Evolutionary conservation across 2,888 invertebrate species (phyloP).

Genomic region (Eristalinus aeneus): DNA sequence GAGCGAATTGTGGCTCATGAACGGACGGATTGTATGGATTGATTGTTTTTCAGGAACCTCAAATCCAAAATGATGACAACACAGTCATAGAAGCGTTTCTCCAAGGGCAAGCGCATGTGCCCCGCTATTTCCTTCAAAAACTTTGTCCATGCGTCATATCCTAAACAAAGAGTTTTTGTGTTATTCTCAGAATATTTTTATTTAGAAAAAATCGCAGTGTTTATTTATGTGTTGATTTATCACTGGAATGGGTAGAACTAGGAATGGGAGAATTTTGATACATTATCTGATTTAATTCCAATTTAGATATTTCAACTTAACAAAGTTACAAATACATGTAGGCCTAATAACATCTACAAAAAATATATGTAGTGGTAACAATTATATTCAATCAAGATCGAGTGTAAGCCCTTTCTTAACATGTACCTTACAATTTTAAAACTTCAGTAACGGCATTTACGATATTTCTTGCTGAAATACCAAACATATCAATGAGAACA

Average conservation of each 20-base stretch:
- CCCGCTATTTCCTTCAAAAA: background rate
- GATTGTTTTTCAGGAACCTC: too few species aligned
- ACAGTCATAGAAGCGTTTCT: too few species aligned
- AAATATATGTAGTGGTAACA: background rate
- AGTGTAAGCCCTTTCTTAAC: background rate
- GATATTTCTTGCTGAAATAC: constrained; percentile 92
- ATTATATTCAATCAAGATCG: background rate
- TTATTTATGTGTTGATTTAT: constrained; percentile 19
- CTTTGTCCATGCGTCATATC: background rate
- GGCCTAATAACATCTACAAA: background rate
- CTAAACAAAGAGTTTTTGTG: background rate
- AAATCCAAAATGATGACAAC: too few species aligned
- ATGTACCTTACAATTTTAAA: constrained; percentile 81
- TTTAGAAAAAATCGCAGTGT: constrained; percentile 26
- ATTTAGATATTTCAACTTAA: constrained; percentile 7
- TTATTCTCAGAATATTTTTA: constrained; percentile 16
- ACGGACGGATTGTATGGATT: too few species aligned
- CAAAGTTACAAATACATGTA: background rate
- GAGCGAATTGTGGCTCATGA: too few species aligned
- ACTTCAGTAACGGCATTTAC: constrained; percentile 86
- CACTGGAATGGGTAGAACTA: constrained; percentile 37
- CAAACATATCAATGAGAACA: constrained; percentile 92
- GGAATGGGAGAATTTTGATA: background rate
- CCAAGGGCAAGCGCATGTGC: background rate
- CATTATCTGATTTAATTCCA: constrained; percentile 10